Evolutionary conservation across 2,797 vertebrate genomes (phyloP), one percentile per base, ranked within the genome.

Genomic region (Platyrinchus mystaceus): DNA sequence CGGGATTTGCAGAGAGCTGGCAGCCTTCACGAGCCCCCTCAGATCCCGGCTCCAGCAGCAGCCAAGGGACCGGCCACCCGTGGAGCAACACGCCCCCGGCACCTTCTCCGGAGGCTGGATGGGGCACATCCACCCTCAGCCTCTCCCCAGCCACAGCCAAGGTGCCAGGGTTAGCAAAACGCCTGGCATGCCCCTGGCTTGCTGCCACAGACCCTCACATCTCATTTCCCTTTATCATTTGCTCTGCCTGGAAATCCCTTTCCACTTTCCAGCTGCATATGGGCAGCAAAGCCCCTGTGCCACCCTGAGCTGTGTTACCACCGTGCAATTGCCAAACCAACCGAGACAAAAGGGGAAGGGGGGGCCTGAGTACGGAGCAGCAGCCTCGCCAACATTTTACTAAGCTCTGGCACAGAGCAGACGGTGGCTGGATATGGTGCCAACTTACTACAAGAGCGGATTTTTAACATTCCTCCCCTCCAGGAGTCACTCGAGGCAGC

Each of bases 381-480:
- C 73, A 67, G 92, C 88, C 91, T 94, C 36, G 94, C 97, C 97
- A 97, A 56, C 73, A 27, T 95, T 96, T 97, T 95, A 90, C 97
- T 96, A 90, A 97, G 93, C 94, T 78, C 96, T 98, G 97, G 97
- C 98, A 97, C 89, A 5, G 68, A 81, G 60, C 74, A 67, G 95
- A 92, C 94, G 82, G 89, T 90, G 97, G 95, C 96, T 94, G 97
- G 97, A 97, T 94, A 36, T 37, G 3, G 84, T 97, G 98, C 97
- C 98, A 98, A 90, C 95, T 97, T 71, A 92, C 97, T 94, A 94
- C 95, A 96, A 88, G 90, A 96, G 96, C 17, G 16, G 95, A 97
- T 97, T 97, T 97, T 95, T 96, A 90, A 92, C 97, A 98, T 98
- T 97, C 97, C 89, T 96, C 62, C 87, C 93, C 93, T 90, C 90